Conservation (phyloP, 1,140 invertebrate genomes). For the Drosophila ambigua region DNA sequence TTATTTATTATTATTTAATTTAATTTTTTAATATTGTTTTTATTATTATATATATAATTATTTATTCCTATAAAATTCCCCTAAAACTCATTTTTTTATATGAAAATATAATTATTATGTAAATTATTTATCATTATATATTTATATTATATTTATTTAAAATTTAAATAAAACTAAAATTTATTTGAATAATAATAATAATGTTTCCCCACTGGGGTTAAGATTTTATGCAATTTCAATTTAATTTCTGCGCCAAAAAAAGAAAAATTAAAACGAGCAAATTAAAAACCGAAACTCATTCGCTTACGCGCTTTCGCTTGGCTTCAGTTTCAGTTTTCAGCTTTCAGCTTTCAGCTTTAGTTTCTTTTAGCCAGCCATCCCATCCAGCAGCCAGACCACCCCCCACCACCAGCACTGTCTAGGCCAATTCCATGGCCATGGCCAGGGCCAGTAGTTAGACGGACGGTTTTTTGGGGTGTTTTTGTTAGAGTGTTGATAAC, state of each 20-base stretch:
- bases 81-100: no score
- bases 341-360: conserved; percentile 31
- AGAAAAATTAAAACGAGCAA: not conserved
- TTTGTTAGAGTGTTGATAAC: conserved; percentile 54
- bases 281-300: conserved; percentile 40
- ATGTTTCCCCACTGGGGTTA: conserved; percentile 38
- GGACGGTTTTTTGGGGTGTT: conserved; percentile 18
- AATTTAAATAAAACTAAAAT: no score
- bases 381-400: conserved; percentile 4
- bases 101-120: no score
- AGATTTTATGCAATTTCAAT: conserved; percentile 60
- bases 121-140: no score
- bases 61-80: no score
- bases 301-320: conserved; percentile 57
- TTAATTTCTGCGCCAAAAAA: conserved; percentile 42
- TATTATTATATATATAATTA: no score
- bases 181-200: no score
- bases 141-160: no score
- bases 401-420: not conserved
- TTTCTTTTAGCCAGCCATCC: conserved; percentile 25
- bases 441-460: conserved; percentile 41
- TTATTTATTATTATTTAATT: conserved; percentile 35
- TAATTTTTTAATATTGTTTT: conserved; percentile 2
- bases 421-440: conserved; percentile 32
- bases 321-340: conserved; percentile 50